Evolutionary conservation across 2,113 vertebrate genomes (phyloP).

Genomic region (Pampusana beccarii): DNA sequence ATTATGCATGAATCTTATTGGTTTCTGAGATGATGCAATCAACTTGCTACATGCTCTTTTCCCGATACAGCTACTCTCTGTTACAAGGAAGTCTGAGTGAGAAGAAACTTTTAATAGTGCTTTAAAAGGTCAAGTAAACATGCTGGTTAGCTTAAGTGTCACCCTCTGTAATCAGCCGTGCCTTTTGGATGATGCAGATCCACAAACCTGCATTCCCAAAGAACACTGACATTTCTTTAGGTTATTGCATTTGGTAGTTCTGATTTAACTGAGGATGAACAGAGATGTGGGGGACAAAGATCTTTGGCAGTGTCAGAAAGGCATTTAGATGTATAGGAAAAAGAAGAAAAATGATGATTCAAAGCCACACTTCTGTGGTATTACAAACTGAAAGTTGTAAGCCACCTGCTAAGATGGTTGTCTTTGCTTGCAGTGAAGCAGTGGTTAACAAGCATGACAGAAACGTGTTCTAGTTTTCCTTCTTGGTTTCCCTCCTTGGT

Average conservation of each 20-base stretch:
- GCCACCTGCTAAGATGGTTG: background rate
- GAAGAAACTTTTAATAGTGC: background rate
- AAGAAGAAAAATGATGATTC: background rate
- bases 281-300: background rate
- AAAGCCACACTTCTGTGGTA: background rate
- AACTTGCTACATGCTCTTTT: background rate
- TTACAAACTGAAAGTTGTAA: background rate
- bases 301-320: background rate
- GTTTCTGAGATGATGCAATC: slow-evolving; percentile 15
- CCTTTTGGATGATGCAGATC: background rate
- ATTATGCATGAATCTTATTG: background rate
- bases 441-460: background rate
- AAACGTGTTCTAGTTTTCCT: slow-evolving; percentile 8
- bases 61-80: background rate
- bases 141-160: background rate
- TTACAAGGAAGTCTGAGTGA: background rate
- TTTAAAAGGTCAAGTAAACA: background rate
- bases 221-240: background rate
- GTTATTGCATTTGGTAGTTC: background rate
- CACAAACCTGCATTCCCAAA: background rate
- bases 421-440: background rate
- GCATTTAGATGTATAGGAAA: background rate
- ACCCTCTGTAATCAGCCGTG: background rate
- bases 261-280: background rate
- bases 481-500: background rate